A percentile compares a stretch with the other conserved stretches of the same genome.
Conservation (phyloP, 2,797 vertebrate species). For the Echiichthys vipera region DNA sequence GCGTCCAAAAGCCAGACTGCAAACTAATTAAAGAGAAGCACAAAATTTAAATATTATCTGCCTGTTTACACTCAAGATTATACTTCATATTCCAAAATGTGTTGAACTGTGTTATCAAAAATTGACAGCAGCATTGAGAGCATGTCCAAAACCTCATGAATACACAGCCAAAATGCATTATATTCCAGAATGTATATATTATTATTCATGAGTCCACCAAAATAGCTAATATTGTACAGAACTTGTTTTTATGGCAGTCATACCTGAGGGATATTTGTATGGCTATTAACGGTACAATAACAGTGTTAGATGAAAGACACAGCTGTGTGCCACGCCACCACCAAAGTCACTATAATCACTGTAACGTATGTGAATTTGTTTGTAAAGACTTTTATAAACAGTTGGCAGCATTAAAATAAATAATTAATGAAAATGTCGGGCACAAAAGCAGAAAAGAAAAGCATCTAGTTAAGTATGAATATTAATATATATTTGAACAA, state of each 20-base stretch:
- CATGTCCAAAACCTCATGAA: not conserved
- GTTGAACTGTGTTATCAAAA: no score
- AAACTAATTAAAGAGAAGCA: conserved; percentile 23
- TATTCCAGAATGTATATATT: not conserved
- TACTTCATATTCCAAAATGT: not conserved
- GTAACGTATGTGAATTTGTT: not conserved
- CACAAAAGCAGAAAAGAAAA: not conserved
- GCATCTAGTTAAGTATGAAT: not conserved
- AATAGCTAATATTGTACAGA: not conserved
- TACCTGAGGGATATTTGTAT: not conserved
- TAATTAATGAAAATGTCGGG: no score
- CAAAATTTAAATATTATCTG: not conserved
- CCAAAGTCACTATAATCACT: not conserved
- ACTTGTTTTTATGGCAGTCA: not conserved
- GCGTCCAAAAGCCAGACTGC: conserved; percentile 17
- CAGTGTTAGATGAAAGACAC: not conserved
- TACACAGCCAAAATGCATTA: not conserved
- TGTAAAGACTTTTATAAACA: not conserved
- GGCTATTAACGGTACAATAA: not conserved
- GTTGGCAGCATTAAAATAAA: not conserved
- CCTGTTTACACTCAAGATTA: not conserved
- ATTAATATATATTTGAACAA: not conserved
- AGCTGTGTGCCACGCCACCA: not conserved
- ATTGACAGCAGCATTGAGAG: no score
- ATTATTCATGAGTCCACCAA: not conserved